Evolutionary conservation across 2,113 vertebrate genomes (phyloP), one percentile per base, ranked within the genome.

Genomic region (Haemorhous mexicanus): DNA sequence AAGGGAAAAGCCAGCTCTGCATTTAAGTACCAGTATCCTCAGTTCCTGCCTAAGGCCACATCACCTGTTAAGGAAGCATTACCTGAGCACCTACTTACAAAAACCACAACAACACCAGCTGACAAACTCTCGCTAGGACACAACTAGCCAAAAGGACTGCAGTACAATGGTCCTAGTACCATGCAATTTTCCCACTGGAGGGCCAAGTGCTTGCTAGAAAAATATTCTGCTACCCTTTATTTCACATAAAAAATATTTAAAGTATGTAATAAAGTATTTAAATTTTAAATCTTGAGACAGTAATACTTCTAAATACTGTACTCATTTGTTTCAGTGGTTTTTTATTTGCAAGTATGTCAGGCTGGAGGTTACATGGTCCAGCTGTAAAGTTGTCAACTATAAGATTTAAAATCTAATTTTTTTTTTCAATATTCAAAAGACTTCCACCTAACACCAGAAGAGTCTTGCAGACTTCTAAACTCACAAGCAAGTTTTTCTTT

Each of bases 1-100:
- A 75, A 94, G 8, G 53, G 30, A 93, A 70, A 91, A 93, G 46
- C 64, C 83, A 95, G 83, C 85, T 93, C 88, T 96, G 92, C 83
- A 92, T 87, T 56, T 33, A 90, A 93, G 59, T 88, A 91, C 79
- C 87, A 90, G n/a, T 70, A 70, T 52, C 92, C 80, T 92, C 61
- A 43, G 13, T 37, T 84, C 91, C 76, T 88, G 59, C 93, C 86
- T 56, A 62, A 84, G 82, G 94, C 87, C 81, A 68, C 82, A 80
- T 47, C 55, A 61, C 50, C 69, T 91, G 61, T 41, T 64, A 59
- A 74, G 49, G 61, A 85, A 73, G 79, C 63, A 84, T 75, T 19
- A 87, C 87, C 80, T 8, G 7, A 93, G 67, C 85, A 83, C 32
- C 76, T 50, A 30, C 78, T 76, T 68, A 91, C 35, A 77, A 66